These are phyloP conservation scores for Drosophila prosaltans DNA, from an alignment of 1,140 invertebrate species.

Conservation along the genomic window DNA sequence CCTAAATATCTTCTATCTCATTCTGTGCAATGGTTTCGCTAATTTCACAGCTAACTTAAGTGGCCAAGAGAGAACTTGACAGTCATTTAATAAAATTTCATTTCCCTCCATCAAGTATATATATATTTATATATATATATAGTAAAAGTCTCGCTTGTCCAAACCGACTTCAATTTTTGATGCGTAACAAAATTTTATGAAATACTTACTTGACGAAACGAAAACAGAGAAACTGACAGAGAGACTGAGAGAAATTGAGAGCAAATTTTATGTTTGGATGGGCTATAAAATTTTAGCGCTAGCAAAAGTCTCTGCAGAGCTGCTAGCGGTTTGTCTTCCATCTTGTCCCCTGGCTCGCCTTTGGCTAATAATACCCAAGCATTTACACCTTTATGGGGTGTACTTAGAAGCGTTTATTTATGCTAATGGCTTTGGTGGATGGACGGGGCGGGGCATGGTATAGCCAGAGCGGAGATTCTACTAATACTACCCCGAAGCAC, in stretches of 20 bases:
- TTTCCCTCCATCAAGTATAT: constrained; percentile 41
- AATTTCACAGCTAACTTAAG: constrained; percentile 55
- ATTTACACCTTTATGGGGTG: constrained; percentile 80
- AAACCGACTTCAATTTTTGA: constrained; percentile 48
- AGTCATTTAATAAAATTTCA: constrained; percentile 78
- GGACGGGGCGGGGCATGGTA: constrained; percentile 33
- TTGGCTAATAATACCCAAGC: constrained; percentile 74
- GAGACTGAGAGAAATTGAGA: constrained; percentile 19
- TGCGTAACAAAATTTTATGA: constrained; percentile 80
- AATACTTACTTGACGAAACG: constrained; percentile 52
- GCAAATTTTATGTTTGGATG: constrained; percentile 75
- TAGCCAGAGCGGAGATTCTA: constrained; percentile 40
- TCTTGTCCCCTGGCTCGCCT: constrained; percentile 42
- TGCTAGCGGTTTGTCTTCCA: constrained; percentile 57
- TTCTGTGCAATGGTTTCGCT: constrained; percentile 21
- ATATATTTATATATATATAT: not conserved
- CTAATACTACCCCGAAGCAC: constrained; percentile 81
- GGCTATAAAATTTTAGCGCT: constrained; percentile 76
- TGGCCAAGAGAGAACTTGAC: constrained; percentile 53
- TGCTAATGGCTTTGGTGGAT: constrained; percentile 65
- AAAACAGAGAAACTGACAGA: not conserved
- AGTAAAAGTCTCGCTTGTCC: constrained; percentile 32
- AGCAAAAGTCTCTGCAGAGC: constrained; percentile 64
- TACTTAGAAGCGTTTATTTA: constrained; percentile 81
- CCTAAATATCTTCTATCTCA: not conserved